A percentile compares a stretch with the other conserved stretches of the same genome.
Evolutionary conservation across 2,888 invertebrate genomes (phyloP).

Genomic region (Ischnura elegans): DNA sequence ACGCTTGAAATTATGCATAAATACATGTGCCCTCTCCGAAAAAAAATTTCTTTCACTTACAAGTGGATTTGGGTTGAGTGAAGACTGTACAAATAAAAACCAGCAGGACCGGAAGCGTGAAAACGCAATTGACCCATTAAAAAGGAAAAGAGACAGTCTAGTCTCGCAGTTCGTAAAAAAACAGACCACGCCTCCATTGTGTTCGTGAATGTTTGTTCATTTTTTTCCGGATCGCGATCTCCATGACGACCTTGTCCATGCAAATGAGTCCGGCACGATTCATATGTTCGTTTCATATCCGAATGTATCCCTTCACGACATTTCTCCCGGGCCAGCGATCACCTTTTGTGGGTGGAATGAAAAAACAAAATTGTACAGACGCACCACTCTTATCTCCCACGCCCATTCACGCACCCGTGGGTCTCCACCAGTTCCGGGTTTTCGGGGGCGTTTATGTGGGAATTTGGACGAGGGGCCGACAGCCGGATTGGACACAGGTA

Average conservation of each 20-base stretch:
- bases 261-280: not conserved
- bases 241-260: constrained; percentile 4
- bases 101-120: not conserved
- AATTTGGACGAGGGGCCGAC: not conserved
- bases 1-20: constrained; percentile 5
- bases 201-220: not conserved
- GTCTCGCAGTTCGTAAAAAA: not conserved
- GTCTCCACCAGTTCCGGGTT: not conserved
- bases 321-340: not conserved
- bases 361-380: not conserved
- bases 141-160: not conserved
- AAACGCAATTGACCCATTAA: not conserved
- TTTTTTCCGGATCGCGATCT: not conserved
- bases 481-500: too few species aligned
- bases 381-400: not conserved
- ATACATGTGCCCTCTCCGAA: not conserved
- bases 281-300: not conserved
- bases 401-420: constrained; percentile 20
- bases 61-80: not conserved
- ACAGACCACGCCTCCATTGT: not conserved
- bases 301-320: not conserved
- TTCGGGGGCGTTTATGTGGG: not conserved
- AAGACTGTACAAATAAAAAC: not conserved
- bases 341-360: not conserved
- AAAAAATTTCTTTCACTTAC: not conserved